Evolutionary conservation across 2,113 vertebrate genomes (phyloP).

Genomic region (Podiceps cristatus): DNA sequence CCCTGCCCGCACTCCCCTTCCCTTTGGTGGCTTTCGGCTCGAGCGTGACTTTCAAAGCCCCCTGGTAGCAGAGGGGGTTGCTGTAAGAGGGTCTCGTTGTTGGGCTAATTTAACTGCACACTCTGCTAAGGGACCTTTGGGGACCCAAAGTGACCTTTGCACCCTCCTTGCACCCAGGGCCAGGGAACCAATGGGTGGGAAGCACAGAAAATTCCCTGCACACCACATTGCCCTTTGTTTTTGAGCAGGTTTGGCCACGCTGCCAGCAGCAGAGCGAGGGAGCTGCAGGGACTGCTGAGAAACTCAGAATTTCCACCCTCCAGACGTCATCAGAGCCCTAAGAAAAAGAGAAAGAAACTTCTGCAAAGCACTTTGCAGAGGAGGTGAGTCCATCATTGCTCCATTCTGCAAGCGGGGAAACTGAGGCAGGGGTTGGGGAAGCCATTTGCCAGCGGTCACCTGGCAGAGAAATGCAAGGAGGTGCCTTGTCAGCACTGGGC

Average conservation of each 20-base stretch:
- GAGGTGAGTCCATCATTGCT: neutral
- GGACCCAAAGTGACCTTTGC: neutral
- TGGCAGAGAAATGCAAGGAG: neutral
- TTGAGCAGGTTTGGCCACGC: neutral
- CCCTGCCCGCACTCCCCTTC: neutral
- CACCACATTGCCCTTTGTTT: fast-evolving
- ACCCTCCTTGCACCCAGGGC: neutral
- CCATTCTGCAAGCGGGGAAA: neutral
- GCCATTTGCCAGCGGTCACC: neutral
- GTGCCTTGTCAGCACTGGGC: neutral
- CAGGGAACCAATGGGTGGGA: neutral
- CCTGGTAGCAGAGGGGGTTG: fast-evolving
- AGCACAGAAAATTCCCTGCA: neutral
- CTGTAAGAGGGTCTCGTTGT: no score
- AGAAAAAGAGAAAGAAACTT: neutral
- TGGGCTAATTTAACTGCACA: neutral
- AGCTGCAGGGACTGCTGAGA: neutral
- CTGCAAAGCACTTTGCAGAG: neutral
- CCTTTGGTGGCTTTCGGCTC: neutral
- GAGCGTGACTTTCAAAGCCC: neutral
- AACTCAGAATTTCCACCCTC: neutral
- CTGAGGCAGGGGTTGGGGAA: neutral
- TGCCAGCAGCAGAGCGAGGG: neutral
- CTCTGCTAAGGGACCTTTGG: neutral
- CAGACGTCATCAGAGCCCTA: neutral